These are phyloP conservation scores for Ptychodera flava DNA, from an alignment of 35 echinoderm and acorn worm genomes.

Conservation along the genomic window DNA sequence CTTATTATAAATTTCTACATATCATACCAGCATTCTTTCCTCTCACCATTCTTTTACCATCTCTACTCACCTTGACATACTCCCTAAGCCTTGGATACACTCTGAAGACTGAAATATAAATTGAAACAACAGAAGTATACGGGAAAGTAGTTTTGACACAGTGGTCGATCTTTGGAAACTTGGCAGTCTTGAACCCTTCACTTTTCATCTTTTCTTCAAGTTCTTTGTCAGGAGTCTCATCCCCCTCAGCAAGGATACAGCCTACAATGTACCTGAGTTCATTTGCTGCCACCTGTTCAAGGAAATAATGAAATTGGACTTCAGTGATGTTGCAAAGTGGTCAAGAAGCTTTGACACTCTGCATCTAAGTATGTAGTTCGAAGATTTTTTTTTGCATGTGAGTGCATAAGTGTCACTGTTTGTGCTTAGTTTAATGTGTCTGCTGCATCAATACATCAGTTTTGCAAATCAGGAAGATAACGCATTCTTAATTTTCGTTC, in stretches of 20 bases:
- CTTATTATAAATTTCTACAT: too few species aligned
- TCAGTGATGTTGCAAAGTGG: neutral
- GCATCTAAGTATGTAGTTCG: too few species aligned
- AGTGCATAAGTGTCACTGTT: neutral
- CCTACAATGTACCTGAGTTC: slow-evolving; percentile 72
- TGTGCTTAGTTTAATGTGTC: neutral
- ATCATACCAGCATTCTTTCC: too few species aligned
- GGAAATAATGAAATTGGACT: neutral
- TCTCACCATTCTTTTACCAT: too few species aligned
- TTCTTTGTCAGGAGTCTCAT: slow-evolving; percentile 55
- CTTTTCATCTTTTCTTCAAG: slow-evolving; percentile 38
- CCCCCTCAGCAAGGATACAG: slow-evolving; percentile 60
- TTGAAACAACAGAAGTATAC: slow-evolving; percentile 49
- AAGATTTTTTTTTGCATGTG: too few species aligned
- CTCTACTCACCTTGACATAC: slow-evolving; percentile 66
- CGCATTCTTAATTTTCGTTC: too few species aligned
- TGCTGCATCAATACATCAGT: too few species aligned
- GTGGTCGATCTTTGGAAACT: slow-evolving; percentile 59
- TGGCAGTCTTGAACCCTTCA: slow-evolving; percentile 48
- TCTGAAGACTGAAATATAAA: slow-evolving; percentile 53
- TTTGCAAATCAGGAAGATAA: neutral
- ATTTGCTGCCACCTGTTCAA: slow-evolving; percentile 33
- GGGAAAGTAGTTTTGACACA: slow-evolving; percentile 73
- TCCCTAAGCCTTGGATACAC: slow-evolving; percentile 72
- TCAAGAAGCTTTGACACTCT: neutral